Base-by-base conservation (phyloP, 2,888 invertebrate genomes). In the Pammene fasciana region DNA sequence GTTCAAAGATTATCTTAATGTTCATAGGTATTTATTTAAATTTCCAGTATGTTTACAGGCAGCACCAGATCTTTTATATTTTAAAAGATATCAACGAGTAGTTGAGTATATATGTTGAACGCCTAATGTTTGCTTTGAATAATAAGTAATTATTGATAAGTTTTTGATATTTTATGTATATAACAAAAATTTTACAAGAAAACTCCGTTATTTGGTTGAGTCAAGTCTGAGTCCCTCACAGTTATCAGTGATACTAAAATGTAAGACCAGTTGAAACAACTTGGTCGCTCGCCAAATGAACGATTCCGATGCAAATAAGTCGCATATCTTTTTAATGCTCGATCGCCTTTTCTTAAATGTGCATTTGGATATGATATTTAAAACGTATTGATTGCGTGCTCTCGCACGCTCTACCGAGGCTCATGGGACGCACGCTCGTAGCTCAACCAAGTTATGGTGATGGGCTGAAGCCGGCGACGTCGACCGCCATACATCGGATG, bases 171-270 rank as follows among this genome's bases (percentile, higher is more conserved):
- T 50, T 7, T 6, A 43, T 43, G 26, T 18, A 45, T 9, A 46
- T 46, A 2, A 38, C 16, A 18, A 16, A 10, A 41, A 38, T 9
- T 38, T 5, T 11, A 18, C 36, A 18, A 38, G 26, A 38, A 61
- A 36, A 50, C 10, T 50, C 48, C 61, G 61, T 61, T 50, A 61
- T 9, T 26, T 13, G 48, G 11, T 5, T 61, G 48, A 16, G 48
- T 16, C 34, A 4, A 61, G 16, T 13, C 26, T 10, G 59, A 34
- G 34, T 5, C 5, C 10, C 11, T 16, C 16, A n/a, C 13, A n/a
- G n/a, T 50, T 62, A 50, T 50, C 41, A 52, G 62, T 52, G 41
- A 50, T 52, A 52, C 52, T 52, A 52, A 62, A 62, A 62, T 41
- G 18, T 18, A 50, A n/a, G 61, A 18, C 41, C 68, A 62, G 48